phyloP scores from a whole-genome alignment of 2,113 vertebrate genomes.

The Chiloscyllium plagiosum region DNA sequence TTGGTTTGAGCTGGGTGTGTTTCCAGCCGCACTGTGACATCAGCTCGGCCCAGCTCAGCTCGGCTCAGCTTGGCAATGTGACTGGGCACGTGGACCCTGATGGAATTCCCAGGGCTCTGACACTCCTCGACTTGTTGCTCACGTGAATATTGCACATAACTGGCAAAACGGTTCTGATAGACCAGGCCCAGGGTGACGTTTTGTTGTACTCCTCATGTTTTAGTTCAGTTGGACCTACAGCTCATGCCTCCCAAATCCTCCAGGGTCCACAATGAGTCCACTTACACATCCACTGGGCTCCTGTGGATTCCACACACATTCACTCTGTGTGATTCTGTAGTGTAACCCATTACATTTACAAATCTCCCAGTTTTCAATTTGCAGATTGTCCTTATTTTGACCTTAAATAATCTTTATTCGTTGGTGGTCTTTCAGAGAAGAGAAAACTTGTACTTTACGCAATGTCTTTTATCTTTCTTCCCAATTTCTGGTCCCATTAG shows the following conservation, averaged over 20 bases:
- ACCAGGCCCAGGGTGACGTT: background rate
- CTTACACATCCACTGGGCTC: background rate
- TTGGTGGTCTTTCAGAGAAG: background rate
- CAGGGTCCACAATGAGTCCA: background rate
- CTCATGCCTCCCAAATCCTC: background rate
- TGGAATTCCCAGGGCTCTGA: background rate
- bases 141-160: too few species aligned
- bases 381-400: background rate
- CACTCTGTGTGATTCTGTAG: too few species aligned
- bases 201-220: background rate
- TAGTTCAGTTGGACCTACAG: background rate
- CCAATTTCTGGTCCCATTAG: constrained; percentile 62
- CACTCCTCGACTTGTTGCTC: background rate
- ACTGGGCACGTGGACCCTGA: background rate
- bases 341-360: background rate
- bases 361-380: background rate
- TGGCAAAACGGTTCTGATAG: background rate
- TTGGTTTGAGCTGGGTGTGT: background rate
- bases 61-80: too few species aligned
- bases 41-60: too few species aligned
- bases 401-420: background rate
- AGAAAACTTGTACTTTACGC: background rate
- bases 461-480: constrained; percentile 39
- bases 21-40: background rate
- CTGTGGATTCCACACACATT: background rate